Base-by-base conservation (phyloP, 2,113 vertebrate genomes). In the Cercocebus atys region DNA sequence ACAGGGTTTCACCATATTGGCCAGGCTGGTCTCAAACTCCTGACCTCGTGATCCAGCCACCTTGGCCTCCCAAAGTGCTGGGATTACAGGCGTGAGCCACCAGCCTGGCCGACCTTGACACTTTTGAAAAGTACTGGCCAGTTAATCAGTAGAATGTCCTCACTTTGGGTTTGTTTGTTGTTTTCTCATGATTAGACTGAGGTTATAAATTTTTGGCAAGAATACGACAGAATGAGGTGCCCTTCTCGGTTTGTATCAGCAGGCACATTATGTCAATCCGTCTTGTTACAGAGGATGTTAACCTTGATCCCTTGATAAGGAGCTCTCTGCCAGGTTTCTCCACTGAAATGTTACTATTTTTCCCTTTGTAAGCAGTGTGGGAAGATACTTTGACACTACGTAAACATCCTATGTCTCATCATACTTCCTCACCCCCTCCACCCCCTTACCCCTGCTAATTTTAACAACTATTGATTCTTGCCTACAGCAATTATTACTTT, bases 191-290 rank as follows among this genome's bases (percentile, higher is more conserved):
- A 64, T 45, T 40, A 32, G 50, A 72, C 3, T 2, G 3, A 76
- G 55, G 16, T 70, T 38, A 72, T 18, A 57, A 45, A 57, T 66
- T 72, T 88, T 35, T 22, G 20, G 20, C 52, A 23, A 22, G 85
- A 35, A 50, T 1, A n/a, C 8, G 12, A 25, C 20, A 45, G 72
- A 82, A 50, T 5, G 14, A 3, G 1, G 7, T 0, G 27, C n/a
- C 1, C 32, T 70, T 57, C 47, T 40, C 40, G 4, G 12, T 8
- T 17, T 45, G 14, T 22, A 13, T 43, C 8, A 3, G n/a, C 61
- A 57, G 55, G 18, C 4, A 3, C 7, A 0, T 0, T 17, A 2
- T 20, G 6, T 22, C 68, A 8, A 0, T 59, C 40, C 40, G 47
- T 16, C 52, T 52, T 12, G 6, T 38, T 18, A 0, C 38, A 1